Base-by-base conservation (phyloP, 2,113 vertebrate species). In the Elephas maximus region DNA sequence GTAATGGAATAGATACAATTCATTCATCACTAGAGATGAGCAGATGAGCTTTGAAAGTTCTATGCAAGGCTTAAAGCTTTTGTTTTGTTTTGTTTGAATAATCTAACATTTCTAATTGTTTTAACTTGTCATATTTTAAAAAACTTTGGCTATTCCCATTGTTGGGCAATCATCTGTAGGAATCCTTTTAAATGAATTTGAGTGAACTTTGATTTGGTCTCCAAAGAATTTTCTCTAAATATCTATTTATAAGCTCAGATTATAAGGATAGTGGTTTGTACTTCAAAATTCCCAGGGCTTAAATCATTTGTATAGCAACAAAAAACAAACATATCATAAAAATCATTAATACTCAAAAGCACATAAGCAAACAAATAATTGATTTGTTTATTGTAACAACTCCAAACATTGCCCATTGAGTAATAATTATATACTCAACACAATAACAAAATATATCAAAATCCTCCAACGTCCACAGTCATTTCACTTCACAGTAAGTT, bases 91-190 rank as follows among this genome's bases (percentile, higher is more conserved):
- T 45, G 73, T 90, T 89, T 77, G 2, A 48, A 90, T 28, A 90
- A 90, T 4, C 6, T 80, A 87, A 74, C 4, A 76, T 74, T 94
- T 91, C 2, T 85, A 95, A 95, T 85, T 93, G 73, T 96, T 95
- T 97, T 67, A 96, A 84, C 0, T 44, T 91, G n/a, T 63, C n/a
- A 37, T 60, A 93, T 48, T 53, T 95, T 94, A 69, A 96, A 93
- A 88, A 9, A 62, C 6, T 79, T 92, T 37, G 21, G 12, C 20
- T 77, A 81, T 90, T 97, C 94, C 1, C 6, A 84, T n/a, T 62
- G 9, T 89, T 63, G 63, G 15, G n/a, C 26, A 87, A 76, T 73
- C 30, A 81, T 88, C 33, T 82, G 48, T 78, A 93, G 51, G 79
- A 95, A 92, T 77, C 8, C 45, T 69, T 76, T 33, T 77, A 93